phyloP scores from a whole-genome alignment of 2,113 vertebrate genomes.

The Leptocoma aspasia region DNA sequence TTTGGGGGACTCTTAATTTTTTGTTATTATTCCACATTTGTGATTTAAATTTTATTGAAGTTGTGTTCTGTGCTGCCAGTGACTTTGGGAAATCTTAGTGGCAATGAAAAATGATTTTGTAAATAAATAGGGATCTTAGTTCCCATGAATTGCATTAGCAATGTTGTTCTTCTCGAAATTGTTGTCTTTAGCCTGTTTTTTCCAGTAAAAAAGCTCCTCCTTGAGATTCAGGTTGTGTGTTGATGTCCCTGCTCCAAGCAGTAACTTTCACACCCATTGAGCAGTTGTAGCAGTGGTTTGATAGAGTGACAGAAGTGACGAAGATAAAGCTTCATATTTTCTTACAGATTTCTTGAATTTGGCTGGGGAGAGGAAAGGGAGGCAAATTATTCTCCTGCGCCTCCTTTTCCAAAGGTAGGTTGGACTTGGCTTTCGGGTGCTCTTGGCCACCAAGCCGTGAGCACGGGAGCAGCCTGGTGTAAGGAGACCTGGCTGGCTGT shows the following conservation, averaged over 20 bases:
- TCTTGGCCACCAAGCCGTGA: neutral
- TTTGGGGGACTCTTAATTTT: neutral
- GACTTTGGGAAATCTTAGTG: neutral
- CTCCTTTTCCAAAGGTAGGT: neutral
- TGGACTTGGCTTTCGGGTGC: neutral
- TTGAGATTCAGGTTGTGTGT: neutral
- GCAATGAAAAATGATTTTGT: neutral
- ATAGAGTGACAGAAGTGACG: neutral
- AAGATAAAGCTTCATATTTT: neutral
- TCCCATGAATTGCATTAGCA: neutral
- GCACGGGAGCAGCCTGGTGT: neutral
- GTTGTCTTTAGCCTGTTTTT: neutral
- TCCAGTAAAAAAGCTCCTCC: neutral
- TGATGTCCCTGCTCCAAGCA: neutral
- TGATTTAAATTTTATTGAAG: neutral
- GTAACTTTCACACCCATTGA: neutral
- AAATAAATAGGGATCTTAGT: neutral
- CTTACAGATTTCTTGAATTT: neutral
- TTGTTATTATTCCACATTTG: neutral
- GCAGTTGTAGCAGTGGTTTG: neutral
- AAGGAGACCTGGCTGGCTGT: neutral
- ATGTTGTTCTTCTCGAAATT: neutral
- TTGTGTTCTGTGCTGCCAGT: neutral
- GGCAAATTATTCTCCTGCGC: neutral
- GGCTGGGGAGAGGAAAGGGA: neutral